Conservation (phyloP, 1,140 invertebrate genomes). For the Thaumetopoea pityocampa region DNA sequence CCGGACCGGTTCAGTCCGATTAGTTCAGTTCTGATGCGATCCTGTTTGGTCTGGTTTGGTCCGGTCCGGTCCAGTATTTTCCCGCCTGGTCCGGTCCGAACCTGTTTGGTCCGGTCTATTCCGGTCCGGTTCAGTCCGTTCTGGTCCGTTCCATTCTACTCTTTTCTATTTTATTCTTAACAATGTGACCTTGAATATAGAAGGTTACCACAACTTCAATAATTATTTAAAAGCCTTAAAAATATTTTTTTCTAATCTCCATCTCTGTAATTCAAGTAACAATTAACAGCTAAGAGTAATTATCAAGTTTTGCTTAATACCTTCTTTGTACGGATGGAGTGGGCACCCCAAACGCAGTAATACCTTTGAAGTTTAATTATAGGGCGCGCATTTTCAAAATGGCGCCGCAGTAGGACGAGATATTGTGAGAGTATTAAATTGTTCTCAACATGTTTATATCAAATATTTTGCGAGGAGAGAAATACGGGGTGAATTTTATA, state of each 20-base stretch:
- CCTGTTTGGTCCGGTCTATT: conserved; percentile 22
- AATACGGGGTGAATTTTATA: no score
- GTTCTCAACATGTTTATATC: no score
- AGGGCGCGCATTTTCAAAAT: conserved; percentile 12
- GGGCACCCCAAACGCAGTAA: conserved; percentile 4
- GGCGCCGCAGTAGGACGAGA: no score
- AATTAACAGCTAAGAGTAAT: conserved; percentile 7
- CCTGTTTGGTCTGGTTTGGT: conserved; percentile 3
- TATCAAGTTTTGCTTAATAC: conserved; percentile 8
- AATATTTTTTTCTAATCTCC: no score
- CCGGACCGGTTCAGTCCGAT: conserved; percentile 3
- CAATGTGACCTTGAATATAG: no score
- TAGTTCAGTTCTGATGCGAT: conserved; percentile 4
- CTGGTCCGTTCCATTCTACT: conserved; percentile 22
- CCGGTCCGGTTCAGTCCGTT: conserved; percentile 21
- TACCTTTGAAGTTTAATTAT: conserved; percentile 17
- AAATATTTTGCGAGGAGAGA: no score
- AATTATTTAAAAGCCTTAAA: no score
- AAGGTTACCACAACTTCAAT: no score
- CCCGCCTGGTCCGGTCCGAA: conserved; percentile 19
- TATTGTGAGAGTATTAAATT: no score
- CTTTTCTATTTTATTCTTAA: conserved; percentile 17
- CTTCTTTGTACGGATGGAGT: conserved; percentile 8
- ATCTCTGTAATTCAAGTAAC: neutral
- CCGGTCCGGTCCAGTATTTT: conserved; percentile 2